Base-by-base conservation (phyloP, 2,888 invertebrate genomes). In the Acleris laterana region DNA sequence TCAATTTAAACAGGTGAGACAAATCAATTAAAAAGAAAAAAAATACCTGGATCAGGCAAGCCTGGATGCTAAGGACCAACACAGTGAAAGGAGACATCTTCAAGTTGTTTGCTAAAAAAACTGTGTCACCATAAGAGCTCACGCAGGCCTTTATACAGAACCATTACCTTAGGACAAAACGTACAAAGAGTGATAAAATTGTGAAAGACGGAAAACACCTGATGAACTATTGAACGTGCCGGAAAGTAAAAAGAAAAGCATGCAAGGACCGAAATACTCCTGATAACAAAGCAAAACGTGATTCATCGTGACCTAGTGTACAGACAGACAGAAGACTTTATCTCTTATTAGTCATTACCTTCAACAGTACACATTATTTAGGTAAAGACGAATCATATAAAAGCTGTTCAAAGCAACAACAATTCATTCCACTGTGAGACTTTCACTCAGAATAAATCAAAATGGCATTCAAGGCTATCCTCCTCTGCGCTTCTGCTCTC, bases 1-100 rank as follows among this genome's bases (percentile, higher is more conserved):
- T 7, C 2, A 2, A 4, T 22, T 22, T 22, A 4, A 3, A 22
- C 22, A 22, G 2, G 22, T 0, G 22, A 22, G 22, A 3, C 3
- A 22, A 22, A 22, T 22, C 22, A 22, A 22, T 4, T 22, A 22
- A 22, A 22, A 22, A 22, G 3, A 22, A 0, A 38, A 38, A 2
- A 38, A 1, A 1, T 13, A 83, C 83, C 79, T 83, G 78, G 16
- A 80, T 57, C 32, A 83, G 70, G 69, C 78, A 77, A 50, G 75
- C 77, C 55, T 80, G 75, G 64, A 81, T 70, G 71, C 76, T 79
- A 28, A 83, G 49, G 4, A 77, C 60, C 13, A 82, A 28, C 9
- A 82, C 17, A 16, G 73, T 67, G 62, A 79, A 78, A 63, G 74
- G 67, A 63, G 76, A 77, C 84, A 84, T 84, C 69, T 72, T 53